These are phyloP conservation scores for Trissoscelio sp. DNA, from an alignment of 2,888 invertebrate species.

Conservation along the genomic window DNA sequence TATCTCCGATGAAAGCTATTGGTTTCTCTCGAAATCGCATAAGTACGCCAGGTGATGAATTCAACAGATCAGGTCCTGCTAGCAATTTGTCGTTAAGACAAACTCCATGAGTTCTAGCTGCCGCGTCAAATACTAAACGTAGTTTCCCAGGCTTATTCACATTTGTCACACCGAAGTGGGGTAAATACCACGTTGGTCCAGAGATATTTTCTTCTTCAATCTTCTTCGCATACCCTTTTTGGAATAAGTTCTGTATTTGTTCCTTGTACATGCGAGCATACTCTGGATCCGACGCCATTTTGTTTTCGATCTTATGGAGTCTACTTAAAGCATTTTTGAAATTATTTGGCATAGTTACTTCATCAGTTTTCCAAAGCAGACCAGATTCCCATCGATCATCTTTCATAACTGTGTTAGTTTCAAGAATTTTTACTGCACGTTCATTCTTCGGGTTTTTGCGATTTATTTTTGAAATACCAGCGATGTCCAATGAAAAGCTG, in stretches of 20 bases:
- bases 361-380: not conserved
- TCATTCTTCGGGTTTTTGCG: not conserved
- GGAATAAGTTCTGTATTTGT: not conserved
- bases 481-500: not conserved
- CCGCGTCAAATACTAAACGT: conserved; percentile 75
- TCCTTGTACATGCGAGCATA: not conserved
- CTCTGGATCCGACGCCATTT: not conserved
- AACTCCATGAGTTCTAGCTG: conserved; percentile 68
- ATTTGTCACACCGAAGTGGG: conserved; percentile 70
- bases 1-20: conserved; percentile 76
- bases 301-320: not conserved
- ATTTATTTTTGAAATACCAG: not conserved
- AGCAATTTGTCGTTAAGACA: conserved; percentile 73
- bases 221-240: conserved; percentile 2
- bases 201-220: not conserved
- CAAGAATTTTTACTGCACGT: not conserved
- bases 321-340: not conserved
- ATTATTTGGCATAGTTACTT: not conserved
- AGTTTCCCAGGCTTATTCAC: conserved; percentile 72
- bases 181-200: conserved; percentile 53
- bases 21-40: conserved; percentile 77
- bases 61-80: conserved; percentile 76
- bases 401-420: not conserved
- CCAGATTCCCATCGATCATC: not conserved
- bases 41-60: conserved; percentile 76